Evolutionary conservation across 2,113 vertebrate genomes (phyloP), one percentile per base, ranked within the genome.

Genomic region (Sterna hirundo): DNA sequence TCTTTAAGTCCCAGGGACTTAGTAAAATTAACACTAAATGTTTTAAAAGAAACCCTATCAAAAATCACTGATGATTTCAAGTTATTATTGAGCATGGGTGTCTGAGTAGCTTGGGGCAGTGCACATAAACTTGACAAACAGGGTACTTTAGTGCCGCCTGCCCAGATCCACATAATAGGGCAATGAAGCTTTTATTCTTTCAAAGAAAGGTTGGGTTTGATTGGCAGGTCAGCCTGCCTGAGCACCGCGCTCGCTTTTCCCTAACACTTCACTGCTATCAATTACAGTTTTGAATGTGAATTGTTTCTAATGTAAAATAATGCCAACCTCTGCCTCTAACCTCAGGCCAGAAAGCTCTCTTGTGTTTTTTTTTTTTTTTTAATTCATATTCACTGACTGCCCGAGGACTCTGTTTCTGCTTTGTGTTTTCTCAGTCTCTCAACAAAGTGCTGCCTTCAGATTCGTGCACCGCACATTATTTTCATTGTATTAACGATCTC

Each of bases 251-350:
- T 94, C 96, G 97, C 97, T 97, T 97, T 98, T 95, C 98, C 97
- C 97, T 96, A 97, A 97, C 98, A 98, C 98, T 98, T 98, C 97
- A 97, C 97, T 95, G 98, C 98, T 98, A 99, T 98, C 98, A 99
- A 98, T 99, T 99, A 99, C 98, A 97, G 97, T 98, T 98, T 98
- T 98, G 98, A 98, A 99, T 99, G 98, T 97, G 98, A 98, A 99
- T 98, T 98, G 98, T 98, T 98, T 98, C 98, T 98, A 98, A 98
- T 98, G 98, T 98, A 98, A 98, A 99, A 98, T 98, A 98, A 98
- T 97, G 98, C 98, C 98, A 98, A 98, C 97, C 97, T 97, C 97
- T 98, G 98, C 97, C 97, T 98, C 97, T 97, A 77, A 97, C 97
- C 98, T 97, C 96, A 93, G 98, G 98, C 98, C 98, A 98, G 97